Base-by-base conservation (phyloP, 30 jellyfish, hydroid and myxozoan species). In the Catostylus mosaicus region DNA sequence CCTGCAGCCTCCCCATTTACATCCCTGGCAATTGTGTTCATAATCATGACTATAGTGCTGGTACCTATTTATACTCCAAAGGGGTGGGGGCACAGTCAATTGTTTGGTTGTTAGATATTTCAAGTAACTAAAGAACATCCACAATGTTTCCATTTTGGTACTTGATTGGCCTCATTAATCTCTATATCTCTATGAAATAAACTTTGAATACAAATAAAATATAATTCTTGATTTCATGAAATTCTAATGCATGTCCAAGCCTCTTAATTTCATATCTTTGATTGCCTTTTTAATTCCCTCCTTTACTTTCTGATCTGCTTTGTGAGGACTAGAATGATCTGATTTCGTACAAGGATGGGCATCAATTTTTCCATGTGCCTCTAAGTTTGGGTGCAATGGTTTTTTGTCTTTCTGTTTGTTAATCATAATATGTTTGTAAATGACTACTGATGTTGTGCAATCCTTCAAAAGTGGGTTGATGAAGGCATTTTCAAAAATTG, bases 281-380 rank as follows among this genome's bases (percentile, higher is more conserved):
- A 93, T 89, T 32, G 98, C 98, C 57, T 86, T 86, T 57, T 87
- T 93, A 8, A 93, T 93, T 5, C 94, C 86, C 69, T 84, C 96
- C 20, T 78, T 79, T 37, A 78, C 48, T 57, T 79, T 75, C 27
- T 78, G 84, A 64, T 88, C 71, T 43, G 78, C 76, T 23, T 87
- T 57, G 11, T 88, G 88, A 6, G 90, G 66, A 65, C 83, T 77
- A 8, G 76, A 52, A 30, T 75, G 64, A 34, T 75, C 89, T 24
- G 98, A 93, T 30, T 62, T 51, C 0, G 97, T 65, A 38, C 98
- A 93, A 46, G 60, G 87, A 75, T 93, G 97, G 32, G 67, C 78
- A 2, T 45, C 79, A 16, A 47, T 18, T 22, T 57, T 65, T 23
- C 76, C 82, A 34, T 64, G 75, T n/a, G 59, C 20, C 22, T 69